Percentiles rank a stretch among this genome's conserved stretches.
These are phyloP conservation scores for Apocheima hispidaria DNA, from an alignment of 2,888 invertebrate species.

Conservation along the genomic window DNA sequence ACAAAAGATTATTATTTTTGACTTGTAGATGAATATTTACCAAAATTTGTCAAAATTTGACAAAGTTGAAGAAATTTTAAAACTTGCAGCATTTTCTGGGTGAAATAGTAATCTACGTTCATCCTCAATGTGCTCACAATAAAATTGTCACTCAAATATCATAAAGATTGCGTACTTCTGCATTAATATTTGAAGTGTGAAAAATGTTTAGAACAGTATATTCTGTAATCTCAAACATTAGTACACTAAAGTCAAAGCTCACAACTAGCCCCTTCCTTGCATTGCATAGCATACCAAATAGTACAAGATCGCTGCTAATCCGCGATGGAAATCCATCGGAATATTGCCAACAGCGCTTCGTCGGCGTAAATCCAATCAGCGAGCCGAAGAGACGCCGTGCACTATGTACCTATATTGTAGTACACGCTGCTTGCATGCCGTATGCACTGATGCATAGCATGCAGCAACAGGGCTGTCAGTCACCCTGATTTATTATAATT, in stretches of 20 bases:
- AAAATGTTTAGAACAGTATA: too few relatives aligned
- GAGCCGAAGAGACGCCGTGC: conserved; percentile 53
- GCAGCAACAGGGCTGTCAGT: conserved; percentile 61
- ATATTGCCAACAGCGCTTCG: conserved; percentile 45
- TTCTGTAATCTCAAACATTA: background rate
- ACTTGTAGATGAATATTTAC: too few relatives aligned
- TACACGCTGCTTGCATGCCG: conserved; percentile 72
- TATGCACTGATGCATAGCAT: conserved; percentile 70
- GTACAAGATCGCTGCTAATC: conserved; percentile 22
- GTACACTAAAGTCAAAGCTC: background rate
- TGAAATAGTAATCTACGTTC: too few relatives aligned
- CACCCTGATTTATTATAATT: background rate
- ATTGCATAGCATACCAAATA: conserved; percentile 11
- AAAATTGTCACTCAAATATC: too few relatives aligned
- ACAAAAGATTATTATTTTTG: too few relatives aligned
- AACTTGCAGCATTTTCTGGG: too few relatives aligned
- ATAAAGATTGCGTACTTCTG: too few relatives aligned
- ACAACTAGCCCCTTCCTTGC: conserved; percentile 20
- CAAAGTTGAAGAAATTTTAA: too few relatives aligned
- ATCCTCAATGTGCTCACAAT: too few relatives aligned
- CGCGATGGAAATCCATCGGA: conserved; percentile 38
- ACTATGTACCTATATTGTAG: conserved; percentile 43
- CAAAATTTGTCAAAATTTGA: too few relatives aligned
- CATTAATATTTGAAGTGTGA: too few relatives aligned
- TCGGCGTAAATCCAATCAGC: conserved; percentile 80